Conservation (phyloP, 2,888 invertebrate species). For the Orchestes rusci region DNA sequence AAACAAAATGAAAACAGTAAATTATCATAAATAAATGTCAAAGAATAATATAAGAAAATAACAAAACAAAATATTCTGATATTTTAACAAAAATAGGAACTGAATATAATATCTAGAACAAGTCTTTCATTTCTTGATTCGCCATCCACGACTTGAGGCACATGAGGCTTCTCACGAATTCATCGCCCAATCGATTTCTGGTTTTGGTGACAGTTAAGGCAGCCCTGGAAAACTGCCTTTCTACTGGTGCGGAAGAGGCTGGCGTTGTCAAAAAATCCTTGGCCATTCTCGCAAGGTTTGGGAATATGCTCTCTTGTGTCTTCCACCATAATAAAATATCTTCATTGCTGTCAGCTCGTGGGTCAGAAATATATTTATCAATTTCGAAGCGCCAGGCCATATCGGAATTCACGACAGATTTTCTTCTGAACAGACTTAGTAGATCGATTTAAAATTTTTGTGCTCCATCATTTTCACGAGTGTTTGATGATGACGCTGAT, state of each 20-base stretch:
- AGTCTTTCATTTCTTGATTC: background rate
- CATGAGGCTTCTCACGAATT: background rate
- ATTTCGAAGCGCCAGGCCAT: too few species aligned
- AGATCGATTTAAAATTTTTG: slow-evolving; percentile 1
- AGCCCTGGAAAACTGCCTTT: slow-evolving; percentile 6
- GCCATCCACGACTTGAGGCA: background rate
- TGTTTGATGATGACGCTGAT: slow-evolving; percentile 5
- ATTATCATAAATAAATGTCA: too few species aligned
- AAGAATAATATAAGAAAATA: background rate
- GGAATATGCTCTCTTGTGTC: background rate
- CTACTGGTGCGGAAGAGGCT: slow-evolving; percentile 4
- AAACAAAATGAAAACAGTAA: too few species aligned
- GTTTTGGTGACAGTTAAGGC: slow-evolving; percentile 4
- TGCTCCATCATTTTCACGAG: background rate
- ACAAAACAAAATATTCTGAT: background rate
- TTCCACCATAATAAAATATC: slow-evolving; percentile 2
- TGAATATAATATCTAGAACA: background rate
- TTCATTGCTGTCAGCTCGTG: slow-evolving; percentile 5
- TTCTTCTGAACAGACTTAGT: slow-evolving; percentile 1
- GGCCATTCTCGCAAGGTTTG: background rate
- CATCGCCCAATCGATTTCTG: background rate
- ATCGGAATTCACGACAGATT: background rate
- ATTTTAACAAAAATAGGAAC: background rate
- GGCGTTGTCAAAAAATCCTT: slow-evolving; percentile 11
- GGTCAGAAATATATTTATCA: too few species aligned